Evolutionary conservation across 1,140 invertebrate genomes (phyloP).

Genomic region (Hydropsyche tenuis): DNA sequence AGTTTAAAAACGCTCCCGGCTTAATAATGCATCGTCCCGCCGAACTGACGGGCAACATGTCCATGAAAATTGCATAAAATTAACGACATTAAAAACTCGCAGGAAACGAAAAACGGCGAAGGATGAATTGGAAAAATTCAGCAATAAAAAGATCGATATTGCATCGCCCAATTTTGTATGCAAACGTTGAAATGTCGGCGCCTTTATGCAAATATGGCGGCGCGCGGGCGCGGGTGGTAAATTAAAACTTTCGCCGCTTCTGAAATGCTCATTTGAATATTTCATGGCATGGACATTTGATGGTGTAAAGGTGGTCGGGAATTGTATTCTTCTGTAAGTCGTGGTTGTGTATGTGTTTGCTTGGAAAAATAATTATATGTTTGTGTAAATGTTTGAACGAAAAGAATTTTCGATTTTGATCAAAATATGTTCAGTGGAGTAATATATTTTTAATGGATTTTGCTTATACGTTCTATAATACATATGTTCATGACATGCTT

Average conservation of each 20-base stretch:
- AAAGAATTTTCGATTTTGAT: too few relatives aligned
- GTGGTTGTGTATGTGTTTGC: too few relatives aligned
- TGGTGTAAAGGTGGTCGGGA: slow-evolving; percentile 24
- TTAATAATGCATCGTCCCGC: slow-evolving; percentile 35
- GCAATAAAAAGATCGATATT: neutral
- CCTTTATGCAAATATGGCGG: slow-evolving; percentile 26
- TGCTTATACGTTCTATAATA: too few relatives aligned
- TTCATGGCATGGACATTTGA: slow-evolving; percentile 27
- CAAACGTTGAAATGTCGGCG: slow-evolving; percentile 25
- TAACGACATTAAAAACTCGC: neutral
- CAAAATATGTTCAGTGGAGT: too few relatives aligned
- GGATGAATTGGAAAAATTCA: too few relatives aligned
- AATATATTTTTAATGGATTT: too few relatives aligned
- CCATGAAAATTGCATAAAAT: neutral
- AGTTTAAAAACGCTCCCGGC: slow-evolving; percentile 39
- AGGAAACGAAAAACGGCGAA: too few relatives aligned
- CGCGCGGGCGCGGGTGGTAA: neutral
- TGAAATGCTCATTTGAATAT: slow-evolving; percentile 25
- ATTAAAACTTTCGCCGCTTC: slow-evolving; percentile 26
- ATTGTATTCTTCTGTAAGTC: slow-evolving; percentile 6
- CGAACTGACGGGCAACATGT: neutral
- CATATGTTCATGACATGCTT: too few relatives aligned
- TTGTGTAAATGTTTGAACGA: too few relatives aligned
- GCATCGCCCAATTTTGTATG: slow-evolving; percentile 23
- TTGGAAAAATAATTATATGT: too few relatives aligned